Base-by-base conservation (phyloP, 2,797 vertebrate species). In the Vultur gryphus region DNA sequence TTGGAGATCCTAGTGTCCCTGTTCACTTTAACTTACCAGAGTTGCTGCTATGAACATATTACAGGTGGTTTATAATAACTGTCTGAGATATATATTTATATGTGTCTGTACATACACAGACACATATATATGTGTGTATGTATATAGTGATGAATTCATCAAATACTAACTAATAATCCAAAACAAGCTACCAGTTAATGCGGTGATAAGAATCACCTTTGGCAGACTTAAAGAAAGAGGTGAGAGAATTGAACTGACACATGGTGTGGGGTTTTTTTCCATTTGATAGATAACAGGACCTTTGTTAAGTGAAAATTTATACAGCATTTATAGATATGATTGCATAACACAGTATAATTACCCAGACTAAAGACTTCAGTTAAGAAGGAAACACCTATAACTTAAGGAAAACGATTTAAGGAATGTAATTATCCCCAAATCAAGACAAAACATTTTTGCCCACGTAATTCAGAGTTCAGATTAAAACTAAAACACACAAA, bases 121-220 rank as follows among this genome's bases (percentile, higher is more conserved):
- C 2, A 75, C 7, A 48, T 2, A 24, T 2, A 1, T 14, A 2
- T 37, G 2, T 35, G 6, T 23, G 1, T 58, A 19, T 25, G 7
- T 26, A 15, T 29, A 20, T 9, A 35, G 21, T 12, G 7, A 2
- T 64, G 15, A 71, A 44, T 52, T 61, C 18, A 52, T 44, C 33
- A 67, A 64, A 48, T 29, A 2, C 2, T 55, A 51, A 44, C 2
- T 31, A 62, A 49, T 48, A 69, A 61, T 46, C 26, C 72, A 69
- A 86, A 91, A 29, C 15, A 64, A 78, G 2, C 4, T 75, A 37
- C 16, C 13, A 44, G 10, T 65, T 84, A 61, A 70, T 31, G 25
- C 37, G 25, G 8, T 70, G 8, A 25, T 37, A 71, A 78, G 13
- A 43, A 39, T 48, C 35, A 52, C 7, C 10, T 78, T 39, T 58